Evolutionary conservation across 2,888 invertebrate genomes (phyloP), one percentile per base, ranked within the genome.

Genomic region (Petrolisthes manimaculis): DNA sequence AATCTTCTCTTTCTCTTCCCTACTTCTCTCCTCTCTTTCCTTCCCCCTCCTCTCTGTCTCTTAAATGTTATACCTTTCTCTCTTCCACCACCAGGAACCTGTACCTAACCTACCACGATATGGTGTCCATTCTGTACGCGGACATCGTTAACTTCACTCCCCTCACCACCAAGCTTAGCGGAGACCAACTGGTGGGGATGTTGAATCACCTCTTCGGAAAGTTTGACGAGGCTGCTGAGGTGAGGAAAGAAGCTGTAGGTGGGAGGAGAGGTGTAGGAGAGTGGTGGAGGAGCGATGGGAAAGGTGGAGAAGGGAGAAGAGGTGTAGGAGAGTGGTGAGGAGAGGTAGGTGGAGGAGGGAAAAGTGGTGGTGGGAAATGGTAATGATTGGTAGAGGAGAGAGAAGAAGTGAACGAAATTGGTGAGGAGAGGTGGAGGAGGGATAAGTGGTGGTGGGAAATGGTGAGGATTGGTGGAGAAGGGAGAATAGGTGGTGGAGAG

Each of bases 131-230:
- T 91, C 93, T 98, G 61, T 98, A 97, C 92, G 98, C 98, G 0
- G 98, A 98, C 93, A 97, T 98, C 79, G 98, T 98, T 0, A 97
- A 98, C 93, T 98, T 97, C 92, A 98, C 98, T 0, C 95, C 96
- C 92, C 95, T 97, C 93, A 97, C 98, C 0, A 96, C 96, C 0
- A 96, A 96, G 0, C 93, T 98, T 85, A 95, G 96, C 0, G 96
- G 97, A 0, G 95, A 95, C 92, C 95, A 96, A 91, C 95, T 98
- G 91, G 96, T 98, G 3, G 97, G 97, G 92, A 96, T 97, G 0
- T 93, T 98, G 21, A 97, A 98, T 92, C 97, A 98, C 92, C 94
- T 98, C 0, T 98, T 98, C 93, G 97, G 97, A 5, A 95, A 96
- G 92, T 98, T 98, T 92, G 98, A 98, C 93, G 96, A 97, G 91